A percentile compares a stretch with the other conserved stretches of the same genome.
phyloP scores from a whole-genome alignment of 37 sponge, comb jelly and placozoan species.

The Hexactinellida sp. region DNA sequence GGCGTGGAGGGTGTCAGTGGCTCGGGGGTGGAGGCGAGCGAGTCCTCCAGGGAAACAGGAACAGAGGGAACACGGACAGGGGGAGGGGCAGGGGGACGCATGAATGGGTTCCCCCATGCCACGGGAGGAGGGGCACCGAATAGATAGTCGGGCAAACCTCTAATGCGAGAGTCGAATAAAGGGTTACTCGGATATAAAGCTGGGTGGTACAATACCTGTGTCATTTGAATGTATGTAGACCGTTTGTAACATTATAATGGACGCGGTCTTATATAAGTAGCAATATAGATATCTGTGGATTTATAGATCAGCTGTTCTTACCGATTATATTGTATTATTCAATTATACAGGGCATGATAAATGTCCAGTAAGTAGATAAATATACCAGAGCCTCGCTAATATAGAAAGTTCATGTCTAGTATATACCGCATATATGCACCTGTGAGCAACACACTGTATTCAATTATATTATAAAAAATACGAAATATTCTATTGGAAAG shows the following conservation, averaged over 20 bases:
- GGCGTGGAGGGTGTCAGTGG: background rate
- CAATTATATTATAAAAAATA: no score
- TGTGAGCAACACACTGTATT: no score
- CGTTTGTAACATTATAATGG: no score
- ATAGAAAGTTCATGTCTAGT: no score
- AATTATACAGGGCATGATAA: no score
- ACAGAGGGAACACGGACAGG: background rate
- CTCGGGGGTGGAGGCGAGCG: background rate
- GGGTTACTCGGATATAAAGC: background rate
- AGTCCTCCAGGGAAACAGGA: background rate
- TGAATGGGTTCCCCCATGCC: background rate
- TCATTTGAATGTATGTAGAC: background rate
- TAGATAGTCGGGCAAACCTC: background rate
- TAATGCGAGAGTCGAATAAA: background rate
- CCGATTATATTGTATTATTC: no score
- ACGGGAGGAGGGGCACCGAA: background rate
- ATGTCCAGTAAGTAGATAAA: no score
- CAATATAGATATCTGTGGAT: no score
- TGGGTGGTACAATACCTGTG: background rate
- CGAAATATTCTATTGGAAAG: constrained; percentile 23
- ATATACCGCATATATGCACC: no score
- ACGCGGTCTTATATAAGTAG: no score
- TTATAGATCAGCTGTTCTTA: no score
- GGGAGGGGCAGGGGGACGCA: background rate
- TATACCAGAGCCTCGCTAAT: no score